phyloP scores from a whole-genome alignment of 2,113 vertebrate genomes.

The Rhinolophus ferrumequinum region DNA sequence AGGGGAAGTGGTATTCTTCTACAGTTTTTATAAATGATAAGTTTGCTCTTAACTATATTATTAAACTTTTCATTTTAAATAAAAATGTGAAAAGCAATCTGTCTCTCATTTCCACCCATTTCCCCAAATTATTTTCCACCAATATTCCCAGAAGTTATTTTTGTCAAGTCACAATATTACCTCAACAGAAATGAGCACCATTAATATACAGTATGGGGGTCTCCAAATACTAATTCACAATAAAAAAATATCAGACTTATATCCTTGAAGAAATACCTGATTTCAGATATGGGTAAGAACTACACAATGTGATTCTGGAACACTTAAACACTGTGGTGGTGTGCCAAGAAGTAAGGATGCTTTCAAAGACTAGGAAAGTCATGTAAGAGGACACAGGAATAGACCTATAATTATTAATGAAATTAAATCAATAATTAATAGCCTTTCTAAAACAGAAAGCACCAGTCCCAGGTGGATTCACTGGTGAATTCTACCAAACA shows the following conservation, averaged over 20 bases:
- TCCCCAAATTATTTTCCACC: neutral
- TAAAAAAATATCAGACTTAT: neutral
- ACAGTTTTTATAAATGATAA: neutral
- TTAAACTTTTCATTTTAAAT: conserved; percentile 13
- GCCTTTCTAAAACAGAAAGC: neutral
- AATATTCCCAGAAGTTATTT: neutral
- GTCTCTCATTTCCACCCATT: neutral
- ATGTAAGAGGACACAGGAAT: neutral
- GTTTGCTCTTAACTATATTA: neutral
- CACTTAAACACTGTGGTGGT: neutral
- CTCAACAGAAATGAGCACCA: neutral
- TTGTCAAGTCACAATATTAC: neutral
- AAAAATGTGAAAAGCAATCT: neutral
- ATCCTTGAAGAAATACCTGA: neutral
- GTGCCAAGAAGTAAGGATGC: neutral
- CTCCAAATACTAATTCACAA: neutral
- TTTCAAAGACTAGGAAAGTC: neutral
- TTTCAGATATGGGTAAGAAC: neutral
- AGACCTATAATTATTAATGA: neutral
- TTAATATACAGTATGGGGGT: neutral
- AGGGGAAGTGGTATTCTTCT: neutral
- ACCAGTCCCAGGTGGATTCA: neutral
- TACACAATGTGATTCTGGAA: neutral
- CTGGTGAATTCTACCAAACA: neutral
- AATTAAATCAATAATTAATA: neutral